phyloP scores from a whole-genome alignment of 2,888 invertebrate species.

The Parnassius orleans region DNA sequence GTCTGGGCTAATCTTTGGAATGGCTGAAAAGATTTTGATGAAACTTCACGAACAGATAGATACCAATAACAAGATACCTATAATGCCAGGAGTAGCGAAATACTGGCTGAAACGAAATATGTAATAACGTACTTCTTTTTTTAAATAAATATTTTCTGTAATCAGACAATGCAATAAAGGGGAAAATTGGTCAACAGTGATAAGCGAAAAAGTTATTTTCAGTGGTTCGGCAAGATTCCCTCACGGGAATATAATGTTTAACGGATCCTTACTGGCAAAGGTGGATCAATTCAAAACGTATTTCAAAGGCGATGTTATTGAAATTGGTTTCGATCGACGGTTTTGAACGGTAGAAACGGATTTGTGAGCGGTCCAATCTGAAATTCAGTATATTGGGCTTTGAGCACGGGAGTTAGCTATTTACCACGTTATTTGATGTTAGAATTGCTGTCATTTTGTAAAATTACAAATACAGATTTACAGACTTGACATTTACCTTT shows the following conservation, averaged over 20 bases:
- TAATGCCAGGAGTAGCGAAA: too few species aligned
- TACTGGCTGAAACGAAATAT: too few species aligned
- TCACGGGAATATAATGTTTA: conserved; percentile 6
- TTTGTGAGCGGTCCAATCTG: conserved; percentile 13
- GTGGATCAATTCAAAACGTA: conserved; percentile 13
- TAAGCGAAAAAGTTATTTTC: conserved; percentile 9
- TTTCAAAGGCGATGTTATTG: conserved; percentile 16
- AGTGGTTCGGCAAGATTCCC: neutral
- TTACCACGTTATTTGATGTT: neutral
- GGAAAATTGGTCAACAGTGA: conserved; percentile 3
- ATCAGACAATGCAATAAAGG: conserved; percentile 2
- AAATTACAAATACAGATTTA: neutral
- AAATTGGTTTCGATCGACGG: conserved; percentile 23
- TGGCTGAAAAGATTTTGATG: too few species aligned
- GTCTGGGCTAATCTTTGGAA: too few species aligned
- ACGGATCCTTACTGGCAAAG: conserved; percentile 10
- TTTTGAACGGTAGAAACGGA: conserved; percentile 12
- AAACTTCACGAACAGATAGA: too few species aligned
- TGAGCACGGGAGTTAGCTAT: neutral
- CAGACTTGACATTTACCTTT: neutral
- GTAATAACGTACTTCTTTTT: too few species aligned
- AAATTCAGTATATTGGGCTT: conserved; percentile 7
- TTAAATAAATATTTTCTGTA: neutral
- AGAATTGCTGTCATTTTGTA: neutral
- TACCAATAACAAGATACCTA: too few species aligned